A percentile compares a stretch with the other conserved stretches of the same genome.
These are phyloP conservation scores for Ptilonorhynchus violaceus DNA, from an alignment of 2,113 vertebrate genomes.

Conservation along the genomic window DNA sequence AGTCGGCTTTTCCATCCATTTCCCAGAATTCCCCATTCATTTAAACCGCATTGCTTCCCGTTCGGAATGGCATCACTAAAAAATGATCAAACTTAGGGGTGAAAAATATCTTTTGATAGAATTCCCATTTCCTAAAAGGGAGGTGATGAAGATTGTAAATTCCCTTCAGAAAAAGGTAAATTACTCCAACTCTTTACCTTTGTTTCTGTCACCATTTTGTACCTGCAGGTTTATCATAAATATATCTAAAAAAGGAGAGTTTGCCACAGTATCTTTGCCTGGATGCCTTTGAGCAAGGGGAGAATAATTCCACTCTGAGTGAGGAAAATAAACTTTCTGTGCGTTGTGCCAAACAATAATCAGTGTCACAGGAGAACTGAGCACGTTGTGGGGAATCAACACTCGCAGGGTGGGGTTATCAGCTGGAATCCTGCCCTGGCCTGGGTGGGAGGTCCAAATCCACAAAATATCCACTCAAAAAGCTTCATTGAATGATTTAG, in stretches of 20 bases:
- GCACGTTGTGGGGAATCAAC: background rate
- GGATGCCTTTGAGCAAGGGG: background rate
- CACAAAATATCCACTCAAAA: background rate
- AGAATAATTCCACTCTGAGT: background rate
- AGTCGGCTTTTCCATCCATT: background rate
- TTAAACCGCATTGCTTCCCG: background rate
- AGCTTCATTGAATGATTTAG: background rate
- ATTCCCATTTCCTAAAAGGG: background rate
- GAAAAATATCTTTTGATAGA: background rate
- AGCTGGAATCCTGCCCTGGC: background rate
- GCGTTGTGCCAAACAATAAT: background rate
- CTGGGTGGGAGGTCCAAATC: background rate
- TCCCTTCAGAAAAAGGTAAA: background rate
- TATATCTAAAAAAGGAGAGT: background rate
- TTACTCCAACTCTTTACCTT: background rate
- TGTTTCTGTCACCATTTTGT: background rate
- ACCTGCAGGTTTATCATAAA: background rate
- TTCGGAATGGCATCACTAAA: background rate
- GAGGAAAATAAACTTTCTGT: background rate
- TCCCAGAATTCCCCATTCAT: background rate
- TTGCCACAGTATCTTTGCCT: background rate
- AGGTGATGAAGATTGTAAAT: background rate
- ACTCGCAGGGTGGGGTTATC: background rate
- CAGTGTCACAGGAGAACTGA: background rate
- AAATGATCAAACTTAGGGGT: background rate